Percentiles rank a stretch among this genome's conserved stretches.
Evolutionary conservation across 2,113 vertebrate genomes (phyloP).

Genomic region (Rhinichthys klamathensis): DNA sequence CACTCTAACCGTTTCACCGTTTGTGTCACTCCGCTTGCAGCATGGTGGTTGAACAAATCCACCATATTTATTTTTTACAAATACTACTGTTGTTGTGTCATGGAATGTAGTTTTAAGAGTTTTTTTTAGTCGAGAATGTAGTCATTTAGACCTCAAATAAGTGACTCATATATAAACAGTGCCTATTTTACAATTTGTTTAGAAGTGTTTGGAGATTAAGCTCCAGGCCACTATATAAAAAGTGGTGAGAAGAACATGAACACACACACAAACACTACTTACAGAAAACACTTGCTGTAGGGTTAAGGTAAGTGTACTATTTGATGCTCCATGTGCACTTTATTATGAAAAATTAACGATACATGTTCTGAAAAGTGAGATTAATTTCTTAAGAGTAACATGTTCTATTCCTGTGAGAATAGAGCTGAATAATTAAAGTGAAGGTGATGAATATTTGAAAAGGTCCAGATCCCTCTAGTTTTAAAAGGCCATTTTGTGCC

Average conservation of each 20-base stretch:
- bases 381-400: conserved; percentile 51
- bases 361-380: conserved; percentile 38
- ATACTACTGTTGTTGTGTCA: too few relatives aligned
- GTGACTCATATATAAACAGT: too few relatives aligned
- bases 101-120: too few relatives aligned
- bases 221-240: not conserved
- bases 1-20: too few relatives aligned
- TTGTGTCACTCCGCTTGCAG: too few relatives aligned
- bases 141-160: too few relatives aligned
- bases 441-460: conserved; percentile 61
- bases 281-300: not conserved
- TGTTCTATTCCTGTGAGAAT: conserved; percentile 59
- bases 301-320: conserved; percentile 2
- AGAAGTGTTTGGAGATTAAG: too few relatives aligned
- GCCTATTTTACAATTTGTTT: too few relatives aligned
- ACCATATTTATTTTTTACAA: too few relatives aligned
- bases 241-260: not conserved
- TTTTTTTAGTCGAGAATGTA: too few relatives aligned
- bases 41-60: too few relatives aligned
- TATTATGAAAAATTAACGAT: conserved; percentile 18
- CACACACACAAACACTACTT: not conserved
- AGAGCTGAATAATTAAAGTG: conserved; percentile 55
- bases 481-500: conserved; percentile 48
- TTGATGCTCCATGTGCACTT: not conserved
- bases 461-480: conserved; percentile 49